Conservation (phyloP, 1,140 invertebrate species). For the Saccostrea echinata region DNA sequence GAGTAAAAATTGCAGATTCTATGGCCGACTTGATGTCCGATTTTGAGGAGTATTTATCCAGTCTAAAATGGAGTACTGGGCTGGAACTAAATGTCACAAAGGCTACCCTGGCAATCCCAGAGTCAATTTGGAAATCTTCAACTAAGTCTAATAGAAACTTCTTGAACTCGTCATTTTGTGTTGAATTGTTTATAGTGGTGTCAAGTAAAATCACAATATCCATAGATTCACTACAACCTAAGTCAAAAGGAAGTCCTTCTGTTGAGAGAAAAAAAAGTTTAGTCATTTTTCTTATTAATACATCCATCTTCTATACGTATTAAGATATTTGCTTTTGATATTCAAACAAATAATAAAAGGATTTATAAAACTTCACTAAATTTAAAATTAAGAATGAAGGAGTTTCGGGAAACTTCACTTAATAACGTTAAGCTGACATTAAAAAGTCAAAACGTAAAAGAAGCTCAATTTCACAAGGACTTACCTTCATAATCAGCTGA, state of each 20-base stretch:
- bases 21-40: slow-evolving; percentile 41
- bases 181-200: slow-evolving; percentile 51
- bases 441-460: background rate
- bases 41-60: slow-evolving; percentile 38
- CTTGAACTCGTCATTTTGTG: slow-evolving; percentile 37
- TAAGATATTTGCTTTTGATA: no score
- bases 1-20: slow-evolving; percentile 28
- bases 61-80: slow-evolving; percentile 44
- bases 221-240: slow-evolving; percentile 58
- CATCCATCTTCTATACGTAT: no score
- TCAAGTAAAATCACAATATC: slow-evolving; percentile 63
- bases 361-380: no score
- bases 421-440: no score
- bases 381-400: no score
- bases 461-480: background rate
- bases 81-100: slow-evolving; percentile 53
- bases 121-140: slow-evolving; percentile 50
- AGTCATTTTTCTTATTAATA: no score
- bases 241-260: slow-evolving; percentile 9
- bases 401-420: no score
- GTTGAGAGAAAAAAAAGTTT: background rate
- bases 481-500: slow-evolving; percentile 23
- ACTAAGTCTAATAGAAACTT: slow-evolving; percentile 50
- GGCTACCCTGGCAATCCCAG: slow-evolving; percentile 49
- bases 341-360: no score